Evolutionary conservation across 2,113 vertebrate genomes (phyloP), one percentile per base, ranked within the genome.

Genomic region (Cephalopterus ornatus): DNA sequence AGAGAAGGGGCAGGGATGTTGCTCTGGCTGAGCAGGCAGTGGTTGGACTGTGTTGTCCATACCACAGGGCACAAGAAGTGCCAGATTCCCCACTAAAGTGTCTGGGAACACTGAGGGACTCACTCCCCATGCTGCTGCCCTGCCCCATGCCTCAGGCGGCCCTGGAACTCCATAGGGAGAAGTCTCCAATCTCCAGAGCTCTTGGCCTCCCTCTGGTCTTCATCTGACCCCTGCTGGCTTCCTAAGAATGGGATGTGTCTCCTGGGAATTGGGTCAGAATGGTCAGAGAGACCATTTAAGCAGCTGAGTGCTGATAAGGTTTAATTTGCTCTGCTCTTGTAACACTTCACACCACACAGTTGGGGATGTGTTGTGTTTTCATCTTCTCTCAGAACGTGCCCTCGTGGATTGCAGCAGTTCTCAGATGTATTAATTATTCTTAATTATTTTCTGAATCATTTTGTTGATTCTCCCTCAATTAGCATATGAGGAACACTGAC

Each of bases 401-500:
- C 68, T 59, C 16, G 12, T 76, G 75, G 42, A 62, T 20, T 93
- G 63, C 28, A 42, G 5, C 76, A 70, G 39, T 77, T 83, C 67
- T 95, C 49, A 73, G 62, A 83, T 61, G 21, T 59, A 49, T 84
- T 92, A 71, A 85, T 88, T 75, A 78, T 58, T 73, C 46, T 35
- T 17, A 94, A 72, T 81, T 58, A 49, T 79, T 68, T 95, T 89
- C 73, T 84, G 73, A 92, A 47, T 92, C 17, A 42, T 58, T 93
- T 78, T 75, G 49, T 63, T 74, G 46, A 70, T 75, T 92, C 46
- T 81, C 56, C 61, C 44, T 81, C 83, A 78, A 53, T 85, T 91
- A 91, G 61, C 88, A 56, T 52, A 84, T 66, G 72, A 94, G 79
- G 79, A 84, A 47, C 71, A 73, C 73, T 84, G 85, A 92, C 86